Evolutionary conservation across 2,888 invertebrate species (phyloP), one percentile per base, ranked within the genome.

Genomic region (Drosophila sordidapex): DNA sequence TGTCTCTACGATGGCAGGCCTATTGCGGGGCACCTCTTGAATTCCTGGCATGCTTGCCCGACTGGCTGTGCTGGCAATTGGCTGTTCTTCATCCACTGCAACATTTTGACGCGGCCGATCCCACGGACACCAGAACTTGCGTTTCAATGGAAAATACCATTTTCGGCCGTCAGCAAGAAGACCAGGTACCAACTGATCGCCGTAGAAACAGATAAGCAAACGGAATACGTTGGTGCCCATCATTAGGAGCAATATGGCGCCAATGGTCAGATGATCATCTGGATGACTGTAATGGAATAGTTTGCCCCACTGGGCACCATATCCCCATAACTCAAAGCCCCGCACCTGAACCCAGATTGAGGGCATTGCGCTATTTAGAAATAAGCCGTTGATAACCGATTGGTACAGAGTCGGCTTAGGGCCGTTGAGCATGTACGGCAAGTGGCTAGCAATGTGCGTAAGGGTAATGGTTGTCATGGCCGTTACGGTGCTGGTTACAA

Each of bases 121-220:
- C 25, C 70, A 66, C 1, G 70, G 65, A 35, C 73, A 84, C 95
- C 95, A 95, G 87, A 94, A 95, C 1, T 90, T 86, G 51, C 93
- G 92, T 59, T 94, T 94, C 15, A 97, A 94, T 0, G 95, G 95
- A 91, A 97, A 98, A 89, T 97, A 95, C 95, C 97, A 98, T 15
- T 95, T 95, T 77, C 95, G 95, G 0, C 96, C 95, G 0, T 97
- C 95, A 7, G 98, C 97, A 91, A 94, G 97, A 27, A 96, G 96
- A 21, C 97, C 98, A 0, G 98, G 98, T 76, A 95, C 94, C 8
- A 98, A 94, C 73, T 96, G 96, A 92, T 98, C 98, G 33, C 98
- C 93, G 89, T 98, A 98, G 78, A 97, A 93, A 0, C 98, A 96
- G 31, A 97, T 91, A 2, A 96, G 59, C 88, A 97, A 94, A 87